These are phyloP conservation scores for Columba janthina DNA, from an alignment of 2,113 vertebrate genomes.

Conservation along the genomic window DNA sequence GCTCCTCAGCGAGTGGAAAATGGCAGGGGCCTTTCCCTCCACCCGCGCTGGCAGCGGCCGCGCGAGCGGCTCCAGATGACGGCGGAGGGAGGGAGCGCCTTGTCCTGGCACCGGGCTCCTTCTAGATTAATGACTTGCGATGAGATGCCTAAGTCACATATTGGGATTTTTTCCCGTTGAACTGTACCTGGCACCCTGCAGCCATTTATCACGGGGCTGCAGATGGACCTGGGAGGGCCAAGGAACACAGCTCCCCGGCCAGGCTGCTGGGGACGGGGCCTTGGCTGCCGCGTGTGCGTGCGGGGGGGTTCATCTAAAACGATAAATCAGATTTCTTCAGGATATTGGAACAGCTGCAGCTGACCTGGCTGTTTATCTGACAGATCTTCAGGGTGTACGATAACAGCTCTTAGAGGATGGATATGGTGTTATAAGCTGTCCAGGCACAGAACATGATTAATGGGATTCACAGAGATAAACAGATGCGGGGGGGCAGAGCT, in stretches of 20 bases:
- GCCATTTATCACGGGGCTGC: conserved; percentile 61
- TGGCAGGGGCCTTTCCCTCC: conserved; percentile 23
- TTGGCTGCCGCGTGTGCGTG: not conserved
- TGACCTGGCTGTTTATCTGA: conserved; percentile 58
- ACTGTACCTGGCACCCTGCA: conserved; percentile 60
- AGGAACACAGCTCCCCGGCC: conserved; percentile 54
- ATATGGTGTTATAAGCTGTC: conserved; percentile 55
- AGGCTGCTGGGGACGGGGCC: not conserved
- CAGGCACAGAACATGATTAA: conserved; percentile 49
- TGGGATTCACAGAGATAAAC: conserved; percentile 59
- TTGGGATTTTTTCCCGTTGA: conserved; percentile 50
- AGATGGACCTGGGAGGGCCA: conserved; percentile 49
- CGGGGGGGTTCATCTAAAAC: not conserved
- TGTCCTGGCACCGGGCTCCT: conserved; percentile 38
- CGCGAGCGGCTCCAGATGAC: not conserved
- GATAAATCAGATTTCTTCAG: conserved; percentile 63
- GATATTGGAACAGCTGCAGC: conserved; percentile 63
- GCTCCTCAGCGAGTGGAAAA: not conserved
- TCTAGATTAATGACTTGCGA: conserved; percentile 54
- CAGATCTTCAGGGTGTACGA: conserved; percentile 40
- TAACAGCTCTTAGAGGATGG: conserved; percentile 61
- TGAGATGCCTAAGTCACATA: conserved; percentile 57
- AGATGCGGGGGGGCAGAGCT: conserved; percentile 32
- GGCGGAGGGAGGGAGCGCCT: conserved; percentile 36
- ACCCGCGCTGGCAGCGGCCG: not conserved